Evolutionary conservation across 2,888 invertebrate genomes (phyloP), one percentile per base, ranked within the genome.

Genomic region (Trissonchulus sp.): DNA sequence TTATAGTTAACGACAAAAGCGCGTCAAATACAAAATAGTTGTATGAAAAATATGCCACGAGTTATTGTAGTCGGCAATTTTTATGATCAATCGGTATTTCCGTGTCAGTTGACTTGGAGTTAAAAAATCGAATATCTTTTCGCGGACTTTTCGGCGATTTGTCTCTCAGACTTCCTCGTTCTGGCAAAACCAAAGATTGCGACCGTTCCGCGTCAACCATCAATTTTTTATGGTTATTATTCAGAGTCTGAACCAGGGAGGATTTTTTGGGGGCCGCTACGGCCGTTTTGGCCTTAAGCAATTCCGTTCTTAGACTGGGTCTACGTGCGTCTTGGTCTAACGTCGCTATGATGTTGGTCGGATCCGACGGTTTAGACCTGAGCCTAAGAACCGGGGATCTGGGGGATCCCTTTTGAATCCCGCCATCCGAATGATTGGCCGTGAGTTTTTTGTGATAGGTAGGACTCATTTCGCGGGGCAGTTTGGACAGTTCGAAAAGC

Each of bases 391-490:
- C 8, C 3, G 71, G 28, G 8, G 71, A 28, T 33, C 30, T 31
- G 28, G 8, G 73, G 3, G 71, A 34, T 28, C 28, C 72, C 2
- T 2, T 23, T n/a, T n/a, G n/a, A 3, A 28, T 2, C 18, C 18
- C 72, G 2, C 37, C 1, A 30, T 38, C 30, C 1, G 30, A n/a
- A 18, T 2, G 33, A 3, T 72, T 69, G 28, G 35, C 8, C 72
- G 28, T 23, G 1, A 76, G 31, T 18, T 34, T 28, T 23, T 71
- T 76, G 35, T 76, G 74, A 1, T 30, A 28, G 35, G 28, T 2
- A 1, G 92, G 92, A 31, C 92, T 92, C 93, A 93, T 93, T 87
- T 93, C 93, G 81, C 91, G 86, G 0, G 93, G 93, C 76, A 93
- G 86, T 84, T 92, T 91, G 36, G 92, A 92, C 71, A 92, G 90